A percentile compares a stretch with the other conserved stretches of the same genome.
phyloP scores from a whole-genome alignment of 2,797 vertebrate genomes.

The Poeciliopsis paucimaculata region DNA sequence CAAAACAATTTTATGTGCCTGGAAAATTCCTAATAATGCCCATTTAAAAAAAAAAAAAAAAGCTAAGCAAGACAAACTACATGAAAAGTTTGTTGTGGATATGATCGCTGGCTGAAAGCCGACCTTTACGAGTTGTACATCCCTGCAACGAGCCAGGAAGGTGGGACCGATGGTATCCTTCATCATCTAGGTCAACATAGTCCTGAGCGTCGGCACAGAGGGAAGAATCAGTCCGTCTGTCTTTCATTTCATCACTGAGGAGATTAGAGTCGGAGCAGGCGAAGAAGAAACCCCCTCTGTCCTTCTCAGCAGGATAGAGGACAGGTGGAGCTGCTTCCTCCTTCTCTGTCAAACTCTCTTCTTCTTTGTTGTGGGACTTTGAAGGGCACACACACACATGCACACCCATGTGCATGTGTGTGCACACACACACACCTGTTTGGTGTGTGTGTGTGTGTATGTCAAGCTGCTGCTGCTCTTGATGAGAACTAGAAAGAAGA shows the following conservation, averaged over 20 bases:
- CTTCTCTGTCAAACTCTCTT: slow-evolving; percentile 29
- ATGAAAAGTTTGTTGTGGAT: not conserved
- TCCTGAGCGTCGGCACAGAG: not conserved
- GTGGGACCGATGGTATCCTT: not conserved
- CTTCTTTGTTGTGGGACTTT: not conserved
- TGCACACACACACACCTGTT: slow-evolving; percentile 10
- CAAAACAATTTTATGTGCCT: too few species aligned
- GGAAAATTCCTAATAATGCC: too few species aligned
- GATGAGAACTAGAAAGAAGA: slow-evolving; percentile 37
- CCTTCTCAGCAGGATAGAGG: slow-evolving; percentile 17
- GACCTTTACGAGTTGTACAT: not conserved
- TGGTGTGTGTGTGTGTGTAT: not conserved
- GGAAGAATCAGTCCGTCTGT: not conserved
- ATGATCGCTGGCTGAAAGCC: not conserved
- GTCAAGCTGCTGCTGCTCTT: slow-evolving; percentile 41
- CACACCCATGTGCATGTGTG: slow-evolving; percentile 5
- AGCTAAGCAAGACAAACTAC: not conserved
- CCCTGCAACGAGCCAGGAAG: not conserved
- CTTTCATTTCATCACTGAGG: not conserved
- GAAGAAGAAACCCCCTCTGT: slow-evolving; percentile 10
- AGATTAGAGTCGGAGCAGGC: slow-evolving; percentile 17
- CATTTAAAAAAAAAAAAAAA: not conserved
- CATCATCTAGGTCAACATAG: not conserved
- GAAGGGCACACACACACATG: slow-evolving; percentile 13
- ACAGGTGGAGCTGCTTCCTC: slow-evolving; percentile 51